Evolutionary conservation across 2,113 vertebrate genomes (phyloP).

Genomic region (Silurus asotus): DNA sequence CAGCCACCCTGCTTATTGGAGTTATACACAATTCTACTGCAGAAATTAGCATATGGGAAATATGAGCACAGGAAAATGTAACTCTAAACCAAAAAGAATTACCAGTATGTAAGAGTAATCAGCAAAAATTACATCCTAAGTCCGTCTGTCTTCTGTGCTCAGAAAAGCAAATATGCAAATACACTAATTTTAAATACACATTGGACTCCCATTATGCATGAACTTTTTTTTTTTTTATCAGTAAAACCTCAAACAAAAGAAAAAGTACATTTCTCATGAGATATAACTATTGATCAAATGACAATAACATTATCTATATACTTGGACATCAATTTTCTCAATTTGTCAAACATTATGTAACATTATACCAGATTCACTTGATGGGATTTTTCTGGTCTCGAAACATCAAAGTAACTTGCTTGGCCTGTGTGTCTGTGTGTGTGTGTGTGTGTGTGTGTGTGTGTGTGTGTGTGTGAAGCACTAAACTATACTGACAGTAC

Average conservation of each 20-base stretch:
- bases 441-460: not conserved
- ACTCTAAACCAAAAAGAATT: not conserved
- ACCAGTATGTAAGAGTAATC: not conserved
- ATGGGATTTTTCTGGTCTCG: not conserved
- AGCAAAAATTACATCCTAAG: not conserved
- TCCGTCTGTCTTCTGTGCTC: not conserved
- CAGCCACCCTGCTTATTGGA: not conserved
- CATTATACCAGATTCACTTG: not conserved
- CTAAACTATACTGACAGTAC: slow-evolving; percentile 23
- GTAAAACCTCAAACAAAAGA: not conserved
- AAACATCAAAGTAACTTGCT: not conserved
- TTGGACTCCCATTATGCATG: not conserved
- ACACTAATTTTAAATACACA: too few species aligned
- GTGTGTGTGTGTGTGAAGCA: too few species aligned
- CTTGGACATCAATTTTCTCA: not conserved
- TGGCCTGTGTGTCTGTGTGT: too few species aligned
- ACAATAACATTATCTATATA: not conserved
- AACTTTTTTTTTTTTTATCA: too few species aligned
- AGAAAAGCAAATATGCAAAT: too few species aligned
- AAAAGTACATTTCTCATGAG: not conserved
- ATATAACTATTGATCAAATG: not conserved
- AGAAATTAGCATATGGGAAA: not conserved
- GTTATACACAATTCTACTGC: not conserved
- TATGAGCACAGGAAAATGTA: not conserved
- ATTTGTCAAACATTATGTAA: not conserved